These are phyloP conservation scores for Delichon dasypus DNA, from an alignment of 2,797 vertebrate genomes.

Conservation along the genomic window DNA sequence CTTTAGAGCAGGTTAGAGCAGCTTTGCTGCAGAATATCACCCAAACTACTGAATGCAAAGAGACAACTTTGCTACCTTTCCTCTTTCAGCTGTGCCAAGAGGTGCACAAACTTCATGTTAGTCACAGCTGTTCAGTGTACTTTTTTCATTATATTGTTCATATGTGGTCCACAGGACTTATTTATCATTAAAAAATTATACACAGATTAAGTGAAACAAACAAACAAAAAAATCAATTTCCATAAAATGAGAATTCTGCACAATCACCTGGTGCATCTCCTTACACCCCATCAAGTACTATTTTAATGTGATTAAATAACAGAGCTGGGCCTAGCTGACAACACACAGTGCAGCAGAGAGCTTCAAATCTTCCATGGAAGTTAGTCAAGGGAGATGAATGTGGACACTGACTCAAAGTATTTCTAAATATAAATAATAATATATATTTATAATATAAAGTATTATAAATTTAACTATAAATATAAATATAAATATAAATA, in stretches of 20 bases:
- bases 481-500: too few species aligned
- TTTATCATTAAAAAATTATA: not conserved
- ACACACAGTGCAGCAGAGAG: not conserved
- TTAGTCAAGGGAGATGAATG: not conserved
- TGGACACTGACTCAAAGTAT: not conserved
- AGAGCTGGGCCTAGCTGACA: not conserved
- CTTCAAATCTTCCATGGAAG: not conserved
- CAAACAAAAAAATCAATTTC: not conserved
- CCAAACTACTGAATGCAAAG: not conserved
- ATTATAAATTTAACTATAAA: too few species aligned
- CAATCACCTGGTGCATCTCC: not conserved
- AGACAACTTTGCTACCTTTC: not conserved
- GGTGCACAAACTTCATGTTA: not conserved
- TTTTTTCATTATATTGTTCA: not conserved
- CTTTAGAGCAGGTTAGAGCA: not conserved
- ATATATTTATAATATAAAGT: too few species aligned
- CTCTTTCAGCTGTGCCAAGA: not conserved
- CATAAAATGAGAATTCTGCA: not conserved
- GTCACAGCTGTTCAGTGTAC: not conserved
- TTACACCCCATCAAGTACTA: not conserved
- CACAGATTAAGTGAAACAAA: not conserved
- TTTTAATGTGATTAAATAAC: not conserved
- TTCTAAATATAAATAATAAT: not conserved
- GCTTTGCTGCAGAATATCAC: not conserved
- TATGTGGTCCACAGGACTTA: not conserved